These are phyloP conservation scores for Solenopsis fugax DNA, from an alignment of 1,140 invertebrate species.

Conservation along the genomic window DNA sequence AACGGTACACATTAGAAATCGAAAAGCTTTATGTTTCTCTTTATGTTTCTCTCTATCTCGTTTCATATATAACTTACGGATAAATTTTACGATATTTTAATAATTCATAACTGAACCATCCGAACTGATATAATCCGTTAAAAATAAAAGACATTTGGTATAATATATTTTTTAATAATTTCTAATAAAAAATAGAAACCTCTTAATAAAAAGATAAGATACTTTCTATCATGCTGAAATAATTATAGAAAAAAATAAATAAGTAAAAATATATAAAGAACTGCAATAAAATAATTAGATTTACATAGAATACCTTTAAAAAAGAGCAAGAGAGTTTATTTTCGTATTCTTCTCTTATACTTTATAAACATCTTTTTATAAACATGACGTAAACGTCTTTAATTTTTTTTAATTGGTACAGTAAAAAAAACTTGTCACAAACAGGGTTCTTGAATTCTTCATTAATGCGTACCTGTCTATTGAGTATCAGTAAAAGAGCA, in stretches of 20 bases:
- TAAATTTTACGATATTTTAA: not conserved
- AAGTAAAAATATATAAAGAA: not conserved
- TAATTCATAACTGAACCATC: not conserved
- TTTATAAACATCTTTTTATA: constrained; percentile 7
- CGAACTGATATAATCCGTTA: not conserved
- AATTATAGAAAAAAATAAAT: constrained; percentile 9
- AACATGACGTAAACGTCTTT: not conserved
- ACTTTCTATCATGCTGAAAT: not conserved
- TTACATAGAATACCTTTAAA: not conserved
- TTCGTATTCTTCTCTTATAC: not conserved
- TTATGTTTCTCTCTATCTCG: not conserved
- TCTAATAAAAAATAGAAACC: not conserved
- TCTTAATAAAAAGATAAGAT: not conserved
- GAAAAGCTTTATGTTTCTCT: not conserved
- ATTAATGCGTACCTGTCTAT: constrained; percentile 20
- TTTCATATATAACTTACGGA: not conserved
- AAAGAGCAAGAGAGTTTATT: not conserved
- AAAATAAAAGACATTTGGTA: not conserved
- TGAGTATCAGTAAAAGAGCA: not conserved
- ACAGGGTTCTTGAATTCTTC: not conserved
- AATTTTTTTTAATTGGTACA: not conserved
- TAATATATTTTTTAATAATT: not conserved
- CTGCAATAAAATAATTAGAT: not conserved
- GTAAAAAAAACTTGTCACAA: not conserved
- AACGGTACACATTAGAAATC: not conserved